Conservation (phyloP, 2,113 vertebrate genomes). For the Halcyon senegalensis region DNA sequence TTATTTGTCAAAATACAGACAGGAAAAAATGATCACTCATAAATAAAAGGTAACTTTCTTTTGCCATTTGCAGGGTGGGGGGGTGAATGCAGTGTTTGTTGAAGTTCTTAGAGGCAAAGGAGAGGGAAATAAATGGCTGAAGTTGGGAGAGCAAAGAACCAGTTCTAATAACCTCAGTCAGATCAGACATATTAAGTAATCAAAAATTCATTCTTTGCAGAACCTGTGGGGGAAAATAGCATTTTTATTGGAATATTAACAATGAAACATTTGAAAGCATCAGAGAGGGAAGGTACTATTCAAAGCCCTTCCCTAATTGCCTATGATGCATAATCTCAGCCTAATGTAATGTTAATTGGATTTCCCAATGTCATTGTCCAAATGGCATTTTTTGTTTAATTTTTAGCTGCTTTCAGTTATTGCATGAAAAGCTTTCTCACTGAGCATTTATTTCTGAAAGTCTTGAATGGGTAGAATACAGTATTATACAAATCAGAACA, state of each 20-base stretch:
- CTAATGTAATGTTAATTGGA: constrained; percentile 14
- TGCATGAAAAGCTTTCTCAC: not conserved
- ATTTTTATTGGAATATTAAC: constrained; percentile 7
- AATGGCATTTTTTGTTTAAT: not conserved
- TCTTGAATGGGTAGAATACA: fast-evolving
- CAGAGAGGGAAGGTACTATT: not conserved
- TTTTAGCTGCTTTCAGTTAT: not conserved
- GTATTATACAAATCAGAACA: not conserved
- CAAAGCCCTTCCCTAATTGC: not conserved
- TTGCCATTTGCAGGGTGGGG: constrained; percentile 25
- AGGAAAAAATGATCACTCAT: constrained; percentile 71
- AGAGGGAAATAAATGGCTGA: not conserved
- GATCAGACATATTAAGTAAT: not conserved
- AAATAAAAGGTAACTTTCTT: constrained; percentile 73
- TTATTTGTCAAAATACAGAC: constrained; percentile 77
- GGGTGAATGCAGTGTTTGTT: constrained; percentile 30
- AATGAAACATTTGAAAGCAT: constrained; percentile 2
- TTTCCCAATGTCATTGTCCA: not conserved
- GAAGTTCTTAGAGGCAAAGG: constrained; percentile 15
- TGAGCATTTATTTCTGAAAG: not conserved
- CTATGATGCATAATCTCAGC: not conserved
- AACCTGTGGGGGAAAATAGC: not conserved
- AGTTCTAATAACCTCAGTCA: not conserved
- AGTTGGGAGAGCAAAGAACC: not conserved
- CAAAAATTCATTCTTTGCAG: constrained; percentile 10